A percentile compares a stretch with the other conserved stretches of the same genome.
Conservation (phyloP, 2,888 invertebrate species). For the Hybos culiciformis region DNA sequence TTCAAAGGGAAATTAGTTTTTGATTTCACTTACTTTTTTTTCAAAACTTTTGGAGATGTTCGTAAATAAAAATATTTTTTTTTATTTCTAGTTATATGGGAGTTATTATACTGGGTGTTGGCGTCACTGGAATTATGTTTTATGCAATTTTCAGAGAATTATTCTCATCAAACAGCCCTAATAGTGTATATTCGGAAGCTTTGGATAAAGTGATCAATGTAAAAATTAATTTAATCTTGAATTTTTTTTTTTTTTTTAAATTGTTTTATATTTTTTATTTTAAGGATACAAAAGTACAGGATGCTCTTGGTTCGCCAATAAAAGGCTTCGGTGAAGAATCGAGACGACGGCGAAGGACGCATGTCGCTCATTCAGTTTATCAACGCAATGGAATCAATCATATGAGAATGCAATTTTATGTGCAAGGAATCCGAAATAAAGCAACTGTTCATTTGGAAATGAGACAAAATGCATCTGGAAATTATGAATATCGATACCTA, state of each 20-base stretch:
- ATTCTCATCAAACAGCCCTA: conserved; percentile 77
- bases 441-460: conserved; percentile 80
- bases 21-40: too few relatives aligned
- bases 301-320: conserved; percentile 78
- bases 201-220: conserved; percentile 58
- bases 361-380: conserved; percentile 67
- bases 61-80: too few relatives aligned
- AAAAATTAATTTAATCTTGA: conserved; percentile 13
- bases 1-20: too few relatives aligned
- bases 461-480: conserved; percentile 62
- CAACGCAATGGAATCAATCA: conserved; percentile 60
- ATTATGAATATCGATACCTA: conserved; percentile 69
- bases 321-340: conserved; percentile 82
- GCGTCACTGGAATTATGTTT: conserved; percentile 68
- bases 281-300: conserved; percentile 57
- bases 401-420: conserved; percentile 81
- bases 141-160: conserved; percentile 75
- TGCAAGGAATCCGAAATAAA: conserved; percentile 68
- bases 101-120: conserved; percentile 66
- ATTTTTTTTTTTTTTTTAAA: background rate
- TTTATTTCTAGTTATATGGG: conserved; percentile 56
- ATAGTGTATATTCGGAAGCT: conserved; percentile 69
- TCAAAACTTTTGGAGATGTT: too few relatives aligned
- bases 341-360: conserved; percentile 64
- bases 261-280: conserved; percentile 3